Percentiles rank a stretch among this genome's conserved stretches.
Evolutionary conservation across 2,797 vertebrate species (phyloP).

Genomic region (Ispidina lecontei): DNA sequence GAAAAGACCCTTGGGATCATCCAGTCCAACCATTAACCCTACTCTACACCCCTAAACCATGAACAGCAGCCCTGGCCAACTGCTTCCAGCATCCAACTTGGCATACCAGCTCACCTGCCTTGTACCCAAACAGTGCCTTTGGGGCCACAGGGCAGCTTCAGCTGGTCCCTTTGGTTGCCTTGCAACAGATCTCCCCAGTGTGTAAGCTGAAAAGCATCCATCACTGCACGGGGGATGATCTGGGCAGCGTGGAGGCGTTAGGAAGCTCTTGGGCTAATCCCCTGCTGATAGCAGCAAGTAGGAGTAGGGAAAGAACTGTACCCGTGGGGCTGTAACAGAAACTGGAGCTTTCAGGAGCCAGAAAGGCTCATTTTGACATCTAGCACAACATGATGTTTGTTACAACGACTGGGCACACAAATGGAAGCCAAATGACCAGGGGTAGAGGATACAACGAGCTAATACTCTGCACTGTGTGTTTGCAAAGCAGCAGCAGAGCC

Average conservation of each 20-base stretch:
- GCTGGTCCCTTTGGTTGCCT: background rate
- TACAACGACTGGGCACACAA: background rate
- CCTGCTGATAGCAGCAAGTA: background rate
- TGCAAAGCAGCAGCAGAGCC: background rate
- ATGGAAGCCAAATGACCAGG: background rate
- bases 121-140: accelerated
- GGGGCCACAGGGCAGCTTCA: background rate
- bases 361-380: background rate
- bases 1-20: too few species aligned
- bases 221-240: background rate
- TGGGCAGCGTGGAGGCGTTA: background rate
- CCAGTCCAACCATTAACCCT: too few species aligned
- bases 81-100: background rate
- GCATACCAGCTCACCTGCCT: background rate
- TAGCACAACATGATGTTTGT: background rate
- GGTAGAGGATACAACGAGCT: accelerated
- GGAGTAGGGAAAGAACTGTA: background rate
- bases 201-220: accelerated
- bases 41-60: too few species aligned
- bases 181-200: background rate
- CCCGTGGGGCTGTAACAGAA: background rate
- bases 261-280: background rate
- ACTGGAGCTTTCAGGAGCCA: background rate
- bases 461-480: background rate
- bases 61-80: background rate